Evolutionary conservation across 2,113 vertebrate species (phyloP), one percentile per base, ranked within the genome.

Genomic region (Corydoras sp.): DNA sequence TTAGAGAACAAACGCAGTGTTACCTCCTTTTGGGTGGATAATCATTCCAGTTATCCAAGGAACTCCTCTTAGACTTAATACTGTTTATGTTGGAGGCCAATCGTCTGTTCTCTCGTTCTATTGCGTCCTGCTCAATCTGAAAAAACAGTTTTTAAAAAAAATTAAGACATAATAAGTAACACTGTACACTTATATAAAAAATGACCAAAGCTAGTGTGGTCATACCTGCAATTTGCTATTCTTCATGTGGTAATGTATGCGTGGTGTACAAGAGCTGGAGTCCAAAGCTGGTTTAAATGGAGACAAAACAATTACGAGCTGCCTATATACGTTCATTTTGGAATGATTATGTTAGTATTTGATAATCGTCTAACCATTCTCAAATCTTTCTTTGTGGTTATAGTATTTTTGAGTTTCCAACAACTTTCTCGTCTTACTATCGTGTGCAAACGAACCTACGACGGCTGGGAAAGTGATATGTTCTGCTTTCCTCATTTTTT

Each of bases 1-100:
- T 43, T 5, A 43, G 18, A 24, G 18, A 24, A 24, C 18, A 24
- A 24, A 24, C 18, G 4, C 51, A 50, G 5, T 9, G 65, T 61
- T 58, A 64, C 69, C 66, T 73, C 12, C 54, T 18, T 54, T 79
- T 76, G 35, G 62, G 12, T 31, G 68, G 59, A 43, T 71, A 68
- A 1, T 68, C 18, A 59, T 74, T 81, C 76, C 74, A 78, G 71
- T 74, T 71, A 30, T 76, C 67, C 73, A 76, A 65, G 35, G 35
- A 43, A 31, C 30, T 51, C 30, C 56, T 24, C 51, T 63, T 81
- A 35, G 76, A 59, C 56, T 63, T 76, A n/a, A 68, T 66, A 50
- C 43, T 49, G 30, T 58, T 43, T 2, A 72, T 76, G 43, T 29
- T 76, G 31, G 60, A 76, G 48, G 56, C 48, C 62, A 73, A 65